These are phyloP conservation scores for Blennius ocellaris DNA, from an alignment of 2,113 vertebrate genomes.

Conservation along the genomic window DNA sequence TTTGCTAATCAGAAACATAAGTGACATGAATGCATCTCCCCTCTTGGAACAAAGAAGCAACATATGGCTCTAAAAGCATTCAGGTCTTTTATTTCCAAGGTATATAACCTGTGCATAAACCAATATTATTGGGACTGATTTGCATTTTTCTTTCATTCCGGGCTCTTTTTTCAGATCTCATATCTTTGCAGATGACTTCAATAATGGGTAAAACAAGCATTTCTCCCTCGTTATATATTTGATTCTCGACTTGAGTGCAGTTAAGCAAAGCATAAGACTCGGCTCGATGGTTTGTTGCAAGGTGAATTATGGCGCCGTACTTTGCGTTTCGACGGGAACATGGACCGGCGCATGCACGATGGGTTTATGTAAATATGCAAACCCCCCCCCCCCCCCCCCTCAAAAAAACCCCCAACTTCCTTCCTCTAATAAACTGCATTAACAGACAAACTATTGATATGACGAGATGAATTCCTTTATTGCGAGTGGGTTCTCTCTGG, in stretches of 20 bases:
- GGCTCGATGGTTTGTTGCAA: slow-evolving; percentile 77
- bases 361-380: slow-evolving; percentile 72
- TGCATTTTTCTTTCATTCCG: slow-evolving; percentile 82
- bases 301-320: slow-evolving; percentile 76
- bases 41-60: slow-evolving; percentile 98
- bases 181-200: slow-evolving; percentile 78
- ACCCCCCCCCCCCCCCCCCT: no score
- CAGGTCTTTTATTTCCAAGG: slow-evolving; percentile 87
- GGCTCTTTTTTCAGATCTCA: slow-evolving; percentile 70
- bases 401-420: no score
- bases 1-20: slow-evolving; percentile 99
- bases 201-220: slow-evolving; percentile 80
- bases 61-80: slow-evolving; percentile 99
- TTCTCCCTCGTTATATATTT: slow-evolving; percentile 78
- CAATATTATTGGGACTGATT: slow-evolving; percentile 81
- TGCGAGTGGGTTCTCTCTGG: slow-evolving; percentile 79
- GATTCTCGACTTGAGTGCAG: slow-evolving; percentile 78
- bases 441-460: slow-evolving; percentile 76
- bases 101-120: slow-evolving; percentile 85
- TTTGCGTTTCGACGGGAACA: slow-evolving; percentile 65
- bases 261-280: slow-evolving; percentile 80
- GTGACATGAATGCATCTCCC: slow-evolving; percentile 98
- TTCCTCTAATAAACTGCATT: slow-evolving; percentile 77
- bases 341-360: slow-evolving; percentile 44
- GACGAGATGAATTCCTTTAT: slow-evolving; percentile 84